Evolutionary conservation across 2,797 vertebrate species (phyloP), one percentile per base, ranked within the genome.

Genomic region (Notoglanidium macrostoma): DNA sequence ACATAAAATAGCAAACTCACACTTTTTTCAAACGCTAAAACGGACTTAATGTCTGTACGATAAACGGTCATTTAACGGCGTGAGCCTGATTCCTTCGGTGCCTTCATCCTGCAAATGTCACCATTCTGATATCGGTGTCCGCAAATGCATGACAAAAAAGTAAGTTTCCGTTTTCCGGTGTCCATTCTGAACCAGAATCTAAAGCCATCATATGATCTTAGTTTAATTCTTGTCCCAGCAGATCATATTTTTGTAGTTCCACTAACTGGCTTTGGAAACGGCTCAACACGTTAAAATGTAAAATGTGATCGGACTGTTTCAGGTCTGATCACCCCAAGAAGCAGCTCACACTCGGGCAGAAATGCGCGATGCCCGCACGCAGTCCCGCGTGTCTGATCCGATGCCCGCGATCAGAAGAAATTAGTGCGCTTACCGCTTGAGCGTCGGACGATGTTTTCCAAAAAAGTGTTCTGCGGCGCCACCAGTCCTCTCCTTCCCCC

Each of bases 381-480:
- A 67, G 1, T 35, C 15, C 61, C 8, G 44, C 40, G 80, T 10
- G 40, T 15, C 10, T 35, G 4, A 54, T 74, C 70, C 46, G 3
- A 35, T 14, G 17, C n/a, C 72, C 32, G 70, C 57, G 57, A 8
- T 9, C 40, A 11, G 73, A 86, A 86, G 61, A 89, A 87, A 78
- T 26, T 11, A 29, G 76, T 67, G 83, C 85, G 87, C 96, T 96
- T 94, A 99, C 98, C 98, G 89, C 97, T 99, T 78, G 98, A 98
- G 89, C 98, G 96, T 91, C 98, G 95, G 95, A 98, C 98, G 86
- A 99, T 98, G 90, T 99, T 99, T 92, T 99, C 98, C 97, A 99
- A 93, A 91, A 99, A 99, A 81, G 98, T 99, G 94, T 99, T 99
- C 95, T 99, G 98, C 91, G 98, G 98, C 93, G 98, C 98, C 96